phyloP scores from a whole-genome alignment of 2,797 vertebrate genomes.

The Semaprochilodus insignis region DNA sequence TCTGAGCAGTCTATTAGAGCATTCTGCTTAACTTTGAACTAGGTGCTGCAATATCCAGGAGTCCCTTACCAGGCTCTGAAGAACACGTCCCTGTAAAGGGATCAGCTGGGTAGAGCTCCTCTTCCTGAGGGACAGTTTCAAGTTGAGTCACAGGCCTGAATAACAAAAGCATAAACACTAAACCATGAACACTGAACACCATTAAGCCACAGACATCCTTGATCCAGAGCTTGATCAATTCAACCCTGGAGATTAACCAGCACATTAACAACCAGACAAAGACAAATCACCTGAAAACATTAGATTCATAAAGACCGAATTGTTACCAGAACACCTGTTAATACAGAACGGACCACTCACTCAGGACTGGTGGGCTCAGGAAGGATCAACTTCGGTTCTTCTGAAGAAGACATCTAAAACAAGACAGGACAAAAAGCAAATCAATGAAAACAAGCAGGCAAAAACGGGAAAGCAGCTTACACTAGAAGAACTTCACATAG shows the following conservation, averaged over 20 bases:
- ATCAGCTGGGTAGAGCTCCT: background rate
- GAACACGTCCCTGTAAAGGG: background rate
- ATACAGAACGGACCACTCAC: slow-evolving; percentile 18
- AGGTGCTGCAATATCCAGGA: background rate
- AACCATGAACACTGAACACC: background rate
- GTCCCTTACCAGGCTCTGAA: slow-evolving; percentile 5
- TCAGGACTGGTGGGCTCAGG: background rate
- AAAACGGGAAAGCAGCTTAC: background rate
- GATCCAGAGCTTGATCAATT: too few species aligned
- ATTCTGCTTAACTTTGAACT: too few species aligned
- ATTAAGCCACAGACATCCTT: background rate
- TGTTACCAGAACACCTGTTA: background rate
- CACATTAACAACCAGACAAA: background rate
- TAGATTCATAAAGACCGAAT: background rate
- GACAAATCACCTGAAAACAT: background rate
- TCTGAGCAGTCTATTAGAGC: too few species aligned
- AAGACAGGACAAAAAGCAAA: background rate
- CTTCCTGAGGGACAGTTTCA: background rate
- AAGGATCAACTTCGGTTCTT: background rate
- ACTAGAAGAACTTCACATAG: background rate
- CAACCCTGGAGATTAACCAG: background rate
- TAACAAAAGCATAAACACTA: background rate
- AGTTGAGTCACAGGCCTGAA: background rate
- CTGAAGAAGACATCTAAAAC: slow-evolving; percentile 31
- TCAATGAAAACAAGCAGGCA: background rate